Evolutionary conservation across 2,113 vertebrate genomes (phyloP).

Genomic region (Esox niger): DNA sequence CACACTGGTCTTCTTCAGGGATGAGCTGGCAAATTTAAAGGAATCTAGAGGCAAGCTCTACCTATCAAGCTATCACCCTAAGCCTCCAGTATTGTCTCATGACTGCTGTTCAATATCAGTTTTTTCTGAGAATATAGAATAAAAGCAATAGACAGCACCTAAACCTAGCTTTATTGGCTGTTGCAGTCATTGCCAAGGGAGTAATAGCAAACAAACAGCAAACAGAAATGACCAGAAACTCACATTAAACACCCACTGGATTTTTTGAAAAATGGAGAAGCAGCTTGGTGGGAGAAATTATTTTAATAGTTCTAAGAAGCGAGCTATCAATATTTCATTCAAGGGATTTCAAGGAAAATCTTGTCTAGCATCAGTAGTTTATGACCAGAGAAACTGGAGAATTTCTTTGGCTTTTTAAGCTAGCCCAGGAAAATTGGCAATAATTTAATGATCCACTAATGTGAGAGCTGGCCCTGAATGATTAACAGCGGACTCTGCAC

Average conservation of each 20-base stretch:
- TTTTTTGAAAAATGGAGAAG: no score
- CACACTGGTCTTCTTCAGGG: neutral
- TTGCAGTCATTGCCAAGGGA: no score
- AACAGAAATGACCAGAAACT: slow-evolving; percentile 38
- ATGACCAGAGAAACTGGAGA: slow-evolving; percentile 21
- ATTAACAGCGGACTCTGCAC: neutral
- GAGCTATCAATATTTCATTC: slow-evolving; percentile 24
- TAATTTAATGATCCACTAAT: slow-evolving; percentile 60
- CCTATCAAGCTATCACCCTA: no score
- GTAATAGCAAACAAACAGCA: no score
- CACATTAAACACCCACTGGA: slow-evolving; percentile 17
- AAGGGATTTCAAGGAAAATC: slow-evolving; percentile 15
- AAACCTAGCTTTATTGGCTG: no score
- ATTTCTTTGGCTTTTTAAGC: slow-evolving; percentile 32
- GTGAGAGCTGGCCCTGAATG: slow-evolving; percentile 14
- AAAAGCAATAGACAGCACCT: no score
- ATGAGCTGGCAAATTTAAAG: neutral
- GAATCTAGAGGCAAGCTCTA: neutral
- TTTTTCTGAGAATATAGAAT: no score
- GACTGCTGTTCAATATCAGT: no score
- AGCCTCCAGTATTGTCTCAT: no score
- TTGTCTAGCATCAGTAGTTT: slow-evolving; percentile 19
- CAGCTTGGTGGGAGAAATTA: neutral
- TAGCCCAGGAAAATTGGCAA: slow-evolving; percentile 55
- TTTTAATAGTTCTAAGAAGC: slow-evolving; percentile 4